Evolutionary conservation across 2,888 invertebrate species (phyloP).

Genomic region (Drosophila parthenogenetica): DNA sequence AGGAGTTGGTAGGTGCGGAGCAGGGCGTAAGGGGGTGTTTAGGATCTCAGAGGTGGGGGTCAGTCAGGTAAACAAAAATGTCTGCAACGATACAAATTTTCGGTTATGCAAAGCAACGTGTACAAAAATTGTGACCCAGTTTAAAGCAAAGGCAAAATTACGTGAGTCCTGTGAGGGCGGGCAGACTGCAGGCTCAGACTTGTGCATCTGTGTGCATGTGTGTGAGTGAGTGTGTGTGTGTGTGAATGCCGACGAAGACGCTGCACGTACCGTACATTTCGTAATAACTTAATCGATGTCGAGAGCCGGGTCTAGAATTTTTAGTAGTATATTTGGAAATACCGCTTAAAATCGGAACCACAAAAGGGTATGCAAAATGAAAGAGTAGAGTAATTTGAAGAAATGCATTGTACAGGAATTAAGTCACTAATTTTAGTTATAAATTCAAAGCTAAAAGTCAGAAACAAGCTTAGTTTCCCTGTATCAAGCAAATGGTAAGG

Average conservation of each 20-base stretch:
- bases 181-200: slow-evolving; percentile 48
- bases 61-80: slow-evolving; percentile 64
- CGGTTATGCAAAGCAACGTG: slow-evolving; percentile 72
- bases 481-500: background rate
- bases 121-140: slow-evolving; percentile 66
- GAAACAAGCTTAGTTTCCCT: too few species aligned
- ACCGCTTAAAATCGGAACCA: slow-evolving; percentile 1
- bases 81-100: slow-evolving; percentile 77
- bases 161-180: slow-evolving; percentile 55
- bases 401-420: too few species aligned
- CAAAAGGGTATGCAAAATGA: background rate
- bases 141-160: slow-evolving; percentile 60
- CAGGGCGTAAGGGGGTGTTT: background rate
- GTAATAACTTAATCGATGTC: slow-evolving; percentile 83
- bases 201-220: slow-evolving; percentile 10
- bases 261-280: slow-evolving; percentile 76
- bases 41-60: background rate
- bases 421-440: too few species aligned
- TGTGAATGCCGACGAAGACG: slow-evolving; percentile 45
- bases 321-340: slow-evolving; percentile 52
- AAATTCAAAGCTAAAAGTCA: too few species aligned
- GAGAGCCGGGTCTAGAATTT: slow-evolving; percentile 66
- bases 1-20: background rate
- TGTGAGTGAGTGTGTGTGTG: slow-evolving; percentile 9
- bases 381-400: background rate